These are phyloP conservation scores for Malurus leucopterus DNA, from an alignment of 2,797 vertebrate genomes.

Conservation along the genomic window DNA sequence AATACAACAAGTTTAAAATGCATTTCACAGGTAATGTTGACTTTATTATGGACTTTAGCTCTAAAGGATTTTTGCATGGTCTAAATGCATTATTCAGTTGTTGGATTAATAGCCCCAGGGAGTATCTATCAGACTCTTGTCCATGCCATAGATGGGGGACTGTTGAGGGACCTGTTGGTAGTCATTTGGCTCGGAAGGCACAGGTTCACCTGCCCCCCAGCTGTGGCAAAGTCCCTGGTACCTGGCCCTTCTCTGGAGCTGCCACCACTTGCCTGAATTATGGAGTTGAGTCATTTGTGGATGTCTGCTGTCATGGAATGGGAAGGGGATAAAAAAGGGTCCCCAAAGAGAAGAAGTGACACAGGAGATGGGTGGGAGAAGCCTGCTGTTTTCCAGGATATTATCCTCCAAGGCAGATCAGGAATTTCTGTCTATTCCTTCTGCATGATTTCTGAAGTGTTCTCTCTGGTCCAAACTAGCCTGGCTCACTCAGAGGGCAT, in stretches of 20 bases:
- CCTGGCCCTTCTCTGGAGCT: neutral
- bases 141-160: neutral
- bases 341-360: neutral
- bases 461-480: accelerated
- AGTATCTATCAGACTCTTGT: neutral
- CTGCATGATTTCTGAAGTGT: neutral
- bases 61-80: neutral
- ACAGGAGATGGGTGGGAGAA: neutral
- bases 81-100: neutral
- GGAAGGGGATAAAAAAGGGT: neutral
- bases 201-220: neutral
- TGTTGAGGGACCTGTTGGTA: neutral
- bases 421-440: neutral
- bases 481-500: neutral
- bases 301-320: neutral
- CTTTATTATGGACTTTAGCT: neutral
- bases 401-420: neutral
- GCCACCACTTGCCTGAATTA: neutral
- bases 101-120: neutral
- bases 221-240: neutral
- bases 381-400: neutral
- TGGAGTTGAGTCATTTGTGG: neutral
- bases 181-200: neutral
- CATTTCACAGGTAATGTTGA: neutral
- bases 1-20: neutral